Conservation (phyloP, 2,888 invertebrate species). For the Netelia virgata region DNA sequence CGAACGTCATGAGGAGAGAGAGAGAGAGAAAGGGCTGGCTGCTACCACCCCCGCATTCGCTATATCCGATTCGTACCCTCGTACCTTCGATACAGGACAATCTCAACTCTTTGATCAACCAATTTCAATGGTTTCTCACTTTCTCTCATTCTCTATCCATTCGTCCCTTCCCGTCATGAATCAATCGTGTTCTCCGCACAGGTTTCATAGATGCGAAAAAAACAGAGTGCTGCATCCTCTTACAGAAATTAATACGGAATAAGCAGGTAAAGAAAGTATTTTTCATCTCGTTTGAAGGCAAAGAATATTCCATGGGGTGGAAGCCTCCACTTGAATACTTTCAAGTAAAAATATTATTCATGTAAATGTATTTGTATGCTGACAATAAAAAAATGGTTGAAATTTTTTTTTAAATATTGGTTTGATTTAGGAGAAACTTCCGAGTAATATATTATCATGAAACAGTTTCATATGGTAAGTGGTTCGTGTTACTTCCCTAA, state of each 20-base stretch:
- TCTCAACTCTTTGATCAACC: background rate
- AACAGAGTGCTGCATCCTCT: background rate
- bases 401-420: no score
- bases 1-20: slow-evolving; percentile 73
- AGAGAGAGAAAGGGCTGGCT: slow-evolving; percentile 27
- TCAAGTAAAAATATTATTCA: no score
- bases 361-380: no score
- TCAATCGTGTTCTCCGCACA: background rate
- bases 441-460: no score
- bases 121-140: background rate
- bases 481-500: no score
- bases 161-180: background rate
- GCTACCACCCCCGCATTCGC: slow-evolving; percentile 48
- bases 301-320: background rate
- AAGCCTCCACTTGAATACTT: no score
- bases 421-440: no score
- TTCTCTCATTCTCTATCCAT: background rate
- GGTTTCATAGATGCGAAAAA: background rate
- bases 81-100: background rate
- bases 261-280: background rate
- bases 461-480: no score
- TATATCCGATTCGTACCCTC: slow-evolving; percentile 37
- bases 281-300: background rate
- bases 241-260: background rate
- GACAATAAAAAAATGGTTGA: no score